Evolutionary conservation across 2,113 vertebrate species (phyloP), one percentile per base, ranked within the genome.

Genomic region (Platycercus adscitus): DNA sequence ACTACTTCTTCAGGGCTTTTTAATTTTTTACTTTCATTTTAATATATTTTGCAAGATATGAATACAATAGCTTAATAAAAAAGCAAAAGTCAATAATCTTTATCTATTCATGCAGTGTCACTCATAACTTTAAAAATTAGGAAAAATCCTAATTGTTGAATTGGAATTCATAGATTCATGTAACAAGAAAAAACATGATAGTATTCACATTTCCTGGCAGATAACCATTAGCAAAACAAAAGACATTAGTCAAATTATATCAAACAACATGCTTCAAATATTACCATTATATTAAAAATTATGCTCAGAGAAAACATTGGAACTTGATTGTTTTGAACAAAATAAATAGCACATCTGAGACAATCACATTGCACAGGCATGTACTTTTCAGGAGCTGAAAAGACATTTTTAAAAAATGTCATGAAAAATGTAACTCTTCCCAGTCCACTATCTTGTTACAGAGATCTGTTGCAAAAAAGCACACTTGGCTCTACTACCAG

Each of bases 51-150:
- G 9, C 17, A 81, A 91, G 63, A 80, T 89, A 86, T 25, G 64
- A 88, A 86, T 77, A 86, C 71, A 91, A 91, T 73, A 73, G n/a
- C 26, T 80, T 95, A 79, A 85, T 66, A 71, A 69, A 79, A 95
- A 89, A 76, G 16, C 26, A 89, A 85, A 95, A 93, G 14, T 31
- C 28, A 83, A 52, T 91, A 77, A 82, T 94, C 37, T 76, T 69
- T 93, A 70, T 72, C 37, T 89, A 66, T 89, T 93, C 53, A 91
- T 69, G 28, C 13, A 66, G 15, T 77, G 61, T 58, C 78, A 92
- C 46, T 85, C 85, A 66, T 56, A 79, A 10, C 25, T 85, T 66
- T 64, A 58, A 88, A 89, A 85, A 64, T 52, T 21, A 91, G 58
- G 50, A 68, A 82, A 82, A 96, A 86, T 49, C 31, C 28, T 82